Base-by-base conservation (phyloP, 2,888 invertebrate genomes). In the Acrocyrtus sp. region DNA sequence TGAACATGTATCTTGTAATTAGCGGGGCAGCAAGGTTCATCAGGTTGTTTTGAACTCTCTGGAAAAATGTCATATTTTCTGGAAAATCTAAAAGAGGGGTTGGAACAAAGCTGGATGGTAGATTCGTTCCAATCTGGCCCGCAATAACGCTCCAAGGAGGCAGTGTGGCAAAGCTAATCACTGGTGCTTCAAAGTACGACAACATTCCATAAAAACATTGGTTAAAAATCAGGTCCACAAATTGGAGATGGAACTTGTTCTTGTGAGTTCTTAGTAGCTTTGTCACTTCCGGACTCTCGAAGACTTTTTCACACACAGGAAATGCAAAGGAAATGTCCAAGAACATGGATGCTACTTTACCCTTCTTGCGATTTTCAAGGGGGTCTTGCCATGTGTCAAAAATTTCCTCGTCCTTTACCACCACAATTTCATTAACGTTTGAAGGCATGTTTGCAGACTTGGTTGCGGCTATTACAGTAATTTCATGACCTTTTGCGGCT, bases 371-470 rank as follows among this genome's bases (percentile, higher is more conserved):
- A 22, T 56, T 60, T 43, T 57, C 70, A 29, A 70, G 24, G 0
- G 63, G 62, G 45, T 62, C 62, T 15, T 45, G 24, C 70, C 62
- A 62, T 0, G 24, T 45, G 19, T 72, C 19, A 45, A 54, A 51
- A 56, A 57, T 66, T 53, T 67, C 39, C 53, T 70, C 29, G 17
- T 39, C 50, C 47, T 65, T 53, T 57, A 24, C 54, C 21, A 51
- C 51, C 12, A 57, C 57, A 15, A 66, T 57, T 66, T 66, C 66
- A n/a, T 68, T 54, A 21, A 75, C 67, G 47, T 81, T 82, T 4
- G 85, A 86, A 0, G 84, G 78, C 1, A 85, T 83, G 3, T 84
- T 84, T 15, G 84, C 81, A 0, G 83, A 81, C 61, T 85, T 75
- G 19, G 79, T 77, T 17, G 81, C 78, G 15, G 82, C 81, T 2